A percentile compares a stretch with the other conserved stretches of the same genome.
phyloP scores from a whole-genome alignment of 2,797 vertebrate species.

The Silurus lanzhouensis region DNA sequence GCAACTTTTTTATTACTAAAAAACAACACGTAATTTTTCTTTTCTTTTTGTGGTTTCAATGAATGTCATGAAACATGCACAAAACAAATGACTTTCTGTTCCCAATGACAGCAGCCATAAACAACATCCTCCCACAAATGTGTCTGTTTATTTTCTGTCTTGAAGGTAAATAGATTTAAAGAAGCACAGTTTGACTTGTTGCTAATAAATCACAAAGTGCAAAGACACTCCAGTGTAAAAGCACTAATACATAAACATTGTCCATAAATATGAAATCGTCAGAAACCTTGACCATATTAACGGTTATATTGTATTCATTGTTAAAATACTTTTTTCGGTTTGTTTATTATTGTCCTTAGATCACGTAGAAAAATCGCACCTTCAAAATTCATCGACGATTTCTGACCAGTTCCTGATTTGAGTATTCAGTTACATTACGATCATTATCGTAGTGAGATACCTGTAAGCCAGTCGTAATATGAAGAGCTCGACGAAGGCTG shows the following conservation, averaged over 20 bases:
- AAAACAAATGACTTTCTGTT: not conserved
- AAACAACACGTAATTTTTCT: not conserved
- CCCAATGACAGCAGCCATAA: not conserved
- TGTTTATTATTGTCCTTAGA: not conserved
- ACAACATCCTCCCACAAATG: not conserved
- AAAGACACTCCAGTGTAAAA: not conserved
- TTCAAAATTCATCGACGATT: not conserved
- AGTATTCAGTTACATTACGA: not conserved
- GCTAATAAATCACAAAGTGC: not conserved
- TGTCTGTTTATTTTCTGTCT: not conserved
- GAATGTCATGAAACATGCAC: not conserved
- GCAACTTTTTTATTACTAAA: too few relatives aligned
- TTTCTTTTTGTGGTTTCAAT: not conserved
- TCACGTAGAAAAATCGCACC: not conserved
- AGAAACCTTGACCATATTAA: not conserved
- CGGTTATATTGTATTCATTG: too few relatives aligned
- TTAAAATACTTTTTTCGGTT: not conserved
- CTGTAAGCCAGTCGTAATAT: constrained; percentile 93
- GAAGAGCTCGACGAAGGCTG: constrained; percentile 94
- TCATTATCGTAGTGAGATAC: constrained; percentile 63
- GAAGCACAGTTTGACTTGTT: not conserved
- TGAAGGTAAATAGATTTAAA: not conserved
- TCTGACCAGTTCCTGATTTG: not conserved
- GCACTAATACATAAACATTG: not conserved
- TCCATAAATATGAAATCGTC: not conserved